A percentile compares a stretch with the other conserved stretches of the same genome.
Evolutionary conservation across 2,888 invertebrate genomes (phyloP).

Genomic region (Chloromyia formosa): DNA sequence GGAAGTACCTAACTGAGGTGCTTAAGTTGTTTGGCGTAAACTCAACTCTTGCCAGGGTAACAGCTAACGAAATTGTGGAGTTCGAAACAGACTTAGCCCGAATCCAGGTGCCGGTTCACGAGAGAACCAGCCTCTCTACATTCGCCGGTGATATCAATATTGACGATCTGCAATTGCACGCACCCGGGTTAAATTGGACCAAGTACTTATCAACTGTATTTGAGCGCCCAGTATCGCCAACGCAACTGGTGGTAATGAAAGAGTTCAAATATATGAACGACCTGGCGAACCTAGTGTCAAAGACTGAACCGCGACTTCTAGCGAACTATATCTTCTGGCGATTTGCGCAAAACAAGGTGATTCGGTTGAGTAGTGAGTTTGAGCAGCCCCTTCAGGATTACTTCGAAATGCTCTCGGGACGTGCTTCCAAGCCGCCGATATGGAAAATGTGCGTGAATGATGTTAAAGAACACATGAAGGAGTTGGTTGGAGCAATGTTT

Average conservation of each 20-base stretch:
- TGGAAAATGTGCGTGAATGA: conserved; percentile 89
- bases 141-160: conserved; percentile 79
- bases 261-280: conserved; percentile 72
- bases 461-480: conserved; percentile 67
- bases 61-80: neutral
- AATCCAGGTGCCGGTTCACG: conserved; percentile 77
- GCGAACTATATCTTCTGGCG: conserved; percentile 82
- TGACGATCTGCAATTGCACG: conserved; percentile 69
- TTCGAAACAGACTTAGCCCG: conserved; percentile 55
- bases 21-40: conserved; percentile 75
- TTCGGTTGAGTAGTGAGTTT: conserved; percentile 81
- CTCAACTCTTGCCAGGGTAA: conserved; percentile 51
- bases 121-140: conserved; percentile 79
- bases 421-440: conserved; percentile 77
- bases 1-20: conserved; percentile 73
- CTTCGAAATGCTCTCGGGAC: conserved; percentile 74
- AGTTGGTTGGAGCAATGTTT: conserved; percentile 88
- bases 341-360: conserved; percentile 78
- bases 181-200: conserved; percentile 77
- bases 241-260: conserved; percentile 74
- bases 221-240: conserved; percentile 67
- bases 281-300: conserved; percentile 69
- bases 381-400: conserved; percentile 81
- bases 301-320: conserved; percentile 68
- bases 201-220: conserved; percentile 72